Base-by-base conservation (phyloP, 2,797 vertebrate genomes). In the Onychomys torridus region DNA sequence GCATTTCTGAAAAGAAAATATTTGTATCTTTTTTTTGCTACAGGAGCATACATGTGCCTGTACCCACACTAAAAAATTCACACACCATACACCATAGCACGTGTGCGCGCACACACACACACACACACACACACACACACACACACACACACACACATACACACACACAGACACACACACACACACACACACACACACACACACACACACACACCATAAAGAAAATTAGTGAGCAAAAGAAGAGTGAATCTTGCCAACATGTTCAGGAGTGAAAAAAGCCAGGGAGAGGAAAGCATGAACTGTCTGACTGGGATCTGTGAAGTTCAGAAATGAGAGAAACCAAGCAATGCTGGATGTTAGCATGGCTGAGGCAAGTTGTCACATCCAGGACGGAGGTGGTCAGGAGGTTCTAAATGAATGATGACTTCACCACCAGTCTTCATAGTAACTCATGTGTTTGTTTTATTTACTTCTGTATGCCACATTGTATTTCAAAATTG, bases 401-500 rank as follows among this genome's bases (percentile, higher is more conserved):
- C 12, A 37, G 57, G 73, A 23, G 0, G 13, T 76, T 91, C 59
- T 52, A 11, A 90, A 9, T 73, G 4, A 79, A 55, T n/a, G 59
- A 37, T 82, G 67, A 83, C 69, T 57, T 71, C 71, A 81, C 21
- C 55, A 25, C 32, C 10, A 12, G 34, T 85, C 16, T 89, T 75
- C 52, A 49, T 12, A 67, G 13, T 55, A 81, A 59, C 55, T 59
- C 67, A 32, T 57, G 32, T 57, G 40, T 81, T 93, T 63, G 40
- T 81, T 93, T 87, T 85, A 81, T 76, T 92, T 49, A 65, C 71
- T 90, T 93, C 75, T 46, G 34, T 52, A 73, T 77, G 79, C 93
- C 75, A 40, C 32, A 37, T 61, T 75, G 17, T 88, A 84, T 86
- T 97, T 93, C 46, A 83, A 79, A 93, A 85, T n/a, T 79, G 69